Conservation (phyloP, 2,888 invertebrate species). For the Zaprionus lineosus region DNA sequence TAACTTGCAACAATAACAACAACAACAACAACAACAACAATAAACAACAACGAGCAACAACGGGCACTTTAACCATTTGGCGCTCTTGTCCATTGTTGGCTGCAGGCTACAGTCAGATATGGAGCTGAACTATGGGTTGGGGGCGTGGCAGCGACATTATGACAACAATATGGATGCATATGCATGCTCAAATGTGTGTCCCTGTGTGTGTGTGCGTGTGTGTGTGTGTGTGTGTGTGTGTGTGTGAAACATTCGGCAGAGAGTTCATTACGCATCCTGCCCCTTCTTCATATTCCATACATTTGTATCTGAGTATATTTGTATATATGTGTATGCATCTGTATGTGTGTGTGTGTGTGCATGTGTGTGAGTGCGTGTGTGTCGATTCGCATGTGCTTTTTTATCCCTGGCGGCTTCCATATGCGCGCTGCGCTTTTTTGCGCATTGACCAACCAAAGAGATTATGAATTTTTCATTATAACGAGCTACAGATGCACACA, state of each 20-base stretch:
- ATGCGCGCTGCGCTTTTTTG: constrained; percentile 26
- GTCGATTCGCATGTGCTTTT: background rate
- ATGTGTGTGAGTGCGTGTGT: background rate
- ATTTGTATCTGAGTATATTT: background rate
- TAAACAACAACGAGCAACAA: constrained; percentile 29
- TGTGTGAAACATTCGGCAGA: constrained; percentile 42
- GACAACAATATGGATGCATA: constrained; percentile 41
- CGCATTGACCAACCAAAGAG: constrained; percentile 40
- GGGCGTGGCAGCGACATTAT: constrained; percentile 56
- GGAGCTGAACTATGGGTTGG: background rate
- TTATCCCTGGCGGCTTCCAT: constrained; percentile 30
- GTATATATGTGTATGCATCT: background rate
- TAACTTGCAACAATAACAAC: constrained; percentile 34
- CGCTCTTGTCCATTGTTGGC: constrained; percentile 69
- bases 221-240: constrained; percentile 31
- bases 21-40: constrained; percentile 45
- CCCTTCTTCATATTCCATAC: constrained; percentile 12
- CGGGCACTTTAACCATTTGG: constrained; percentile 56
- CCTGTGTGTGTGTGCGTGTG: constrained; percentile 3
- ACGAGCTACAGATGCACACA: constrained; percentile 17
- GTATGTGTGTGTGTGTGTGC: constrained; percentile 1
- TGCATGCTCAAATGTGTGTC: background rate
- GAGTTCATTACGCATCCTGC: constrained; percentile 70
- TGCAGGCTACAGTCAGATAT: constrained; percentile 28
- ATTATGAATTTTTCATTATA: constrained; percentile 74